Evolutionary conservation across 2,113 vertebrate genomes (phyloP).

Genomic region (Chaetodon trifascialis): DNA sequence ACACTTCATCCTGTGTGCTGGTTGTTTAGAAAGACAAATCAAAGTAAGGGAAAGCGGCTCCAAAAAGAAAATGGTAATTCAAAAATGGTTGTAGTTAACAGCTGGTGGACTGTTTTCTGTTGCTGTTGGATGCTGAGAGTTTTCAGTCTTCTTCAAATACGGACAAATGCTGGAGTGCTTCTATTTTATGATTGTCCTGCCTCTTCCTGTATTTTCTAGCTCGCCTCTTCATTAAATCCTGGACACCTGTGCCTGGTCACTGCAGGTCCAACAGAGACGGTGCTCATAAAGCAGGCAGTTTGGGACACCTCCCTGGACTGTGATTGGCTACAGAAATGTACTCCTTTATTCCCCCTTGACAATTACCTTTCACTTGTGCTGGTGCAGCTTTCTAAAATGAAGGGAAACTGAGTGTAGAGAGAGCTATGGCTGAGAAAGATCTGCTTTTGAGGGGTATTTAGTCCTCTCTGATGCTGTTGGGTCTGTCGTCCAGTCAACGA

Average conservation of each 20-base stretch:
- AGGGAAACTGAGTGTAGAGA: constrained; percentile 62
- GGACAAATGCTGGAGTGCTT: not conserved
- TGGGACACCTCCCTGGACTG: constrained; percentile 43
- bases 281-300: constrained; percentile 46
- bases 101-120: constrained; percentile 12
- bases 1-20: constrained; percentile 51
- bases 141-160: constrained; percentile 1
- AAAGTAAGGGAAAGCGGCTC: constrained; percentile 38
- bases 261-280: constrained; percentile 37
- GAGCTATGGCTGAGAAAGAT: constrained; percentile 62
- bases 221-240: constrained; percentile 41
- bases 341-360: constrained; percentile 58
- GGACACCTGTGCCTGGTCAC: constrained; percentile 44
- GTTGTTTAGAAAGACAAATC: constrained; percentile 45
- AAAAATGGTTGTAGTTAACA: constrained; percentile 4
- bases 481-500: constrained; percentile 50
- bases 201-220: not conserved
- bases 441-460: constrained; percentile 60
- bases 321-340: constrained; percentile 28
- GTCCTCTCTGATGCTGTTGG: constrained; percentile 43
- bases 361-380: constrained; percentile 63
- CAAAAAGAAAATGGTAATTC: constrained; percentile 11
- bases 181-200: not conserved
- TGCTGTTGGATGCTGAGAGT: not conserved
- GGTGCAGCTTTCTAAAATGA: constrained; percentile 50